A percentile compares a stretch with the other conserved stretches of the same genome.
Evolutionary conservation across 2,888 invertebrate genomes (phyloP).

Genomic region (Aspidapion aeneum): DNA sequence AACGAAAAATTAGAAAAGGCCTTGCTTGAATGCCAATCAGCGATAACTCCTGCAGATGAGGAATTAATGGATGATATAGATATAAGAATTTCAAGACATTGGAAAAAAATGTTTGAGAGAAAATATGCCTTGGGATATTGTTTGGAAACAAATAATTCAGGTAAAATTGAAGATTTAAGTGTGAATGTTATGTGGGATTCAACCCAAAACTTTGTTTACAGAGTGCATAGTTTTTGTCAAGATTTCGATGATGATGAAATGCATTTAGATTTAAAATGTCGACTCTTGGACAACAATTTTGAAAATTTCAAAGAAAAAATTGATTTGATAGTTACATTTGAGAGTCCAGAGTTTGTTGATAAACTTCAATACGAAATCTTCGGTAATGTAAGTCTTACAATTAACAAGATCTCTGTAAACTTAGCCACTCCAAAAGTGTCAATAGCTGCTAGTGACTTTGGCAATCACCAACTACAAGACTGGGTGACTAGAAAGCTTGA

Average conservation of each 20-base stretch:
- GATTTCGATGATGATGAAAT: neutral
- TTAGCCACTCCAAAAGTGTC: constrained; percentile 20
- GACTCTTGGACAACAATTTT: constrained; percentile 4
- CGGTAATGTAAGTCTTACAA: constrained; percentile 19
- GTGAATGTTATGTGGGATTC: constrained; percentile 13
- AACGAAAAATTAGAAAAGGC: constrained; percentile 25
- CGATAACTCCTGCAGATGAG: neutral
- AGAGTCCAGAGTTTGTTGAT: constrained; percentile 23
- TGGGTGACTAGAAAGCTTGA: constrained; percentile 17
- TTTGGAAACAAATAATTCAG: neutral
- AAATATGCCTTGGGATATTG: constrained; percentile 35
- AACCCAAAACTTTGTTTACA: constrained; percentile 11
- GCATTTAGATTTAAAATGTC: neutral
- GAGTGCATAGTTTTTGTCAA: constrained; percentile 13
- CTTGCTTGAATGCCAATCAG: constrained; percentile 21
- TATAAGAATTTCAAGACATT: constrained; percentile 16
- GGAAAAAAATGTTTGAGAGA: constrained; percentile 34
- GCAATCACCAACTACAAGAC: constrained; percentile 6
- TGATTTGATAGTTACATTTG: constrained; percentile 14
- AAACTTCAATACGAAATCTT: constrained; percentile 19
- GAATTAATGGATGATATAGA: constrained; percentile 4
- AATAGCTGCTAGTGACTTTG: constrained; percentile 22
- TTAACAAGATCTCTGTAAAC: constrained; percentile 11
- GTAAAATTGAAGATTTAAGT: constrained; percentile 5
- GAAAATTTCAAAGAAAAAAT: constrained; percentile 10